A percentile compares a stretch with the other conserved stretches of the same genome.
Conservation (phyloP, 1,140 invertebrate species). For the Archivesica marissinica region DNA sequence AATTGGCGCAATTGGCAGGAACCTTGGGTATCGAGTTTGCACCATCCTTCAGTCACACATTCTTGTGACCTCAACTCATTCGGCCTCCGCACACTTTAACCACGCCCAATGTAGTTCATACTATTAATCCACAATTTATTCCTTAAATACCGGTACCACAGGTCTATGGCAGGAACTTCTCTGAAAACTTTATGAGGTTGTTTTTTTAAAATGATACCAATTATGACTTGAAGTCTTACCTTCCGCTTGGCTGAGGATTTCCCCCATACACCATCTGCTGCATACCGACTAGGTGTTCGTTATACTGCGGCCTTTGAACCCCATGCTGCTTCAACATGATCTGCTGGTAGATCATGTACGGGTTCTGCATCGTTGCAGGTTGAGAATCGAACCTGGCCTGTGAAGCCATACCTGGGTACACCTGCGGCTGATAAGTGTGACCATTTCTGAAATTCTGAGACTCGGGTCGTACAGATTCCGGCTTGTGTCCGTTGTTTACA, state of each 20-base stretch:
- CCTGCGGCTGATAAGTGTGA: neutral
- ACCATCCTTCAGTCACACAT: neutral
- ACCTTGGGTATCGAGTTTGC: neutral
- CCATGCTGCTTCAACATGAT: slow-evolving; percentile 50
- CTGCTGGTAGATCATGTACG: slow-evolving; percentile 30
- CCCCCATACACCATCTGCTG: slow-evolving; percentile 74
- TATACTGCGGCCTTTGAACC: slow-evolving; percentile 64
- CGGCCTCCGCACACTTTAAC: no score
- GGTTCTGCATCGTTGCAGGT: neutral
- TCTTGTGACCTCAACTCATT: no score
- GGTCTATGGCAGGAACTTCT: neutral
- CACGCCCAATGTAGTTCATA: no score
- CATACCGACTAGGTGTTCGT: slow-evolving; percentile 72
- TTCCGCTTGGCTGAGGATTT: slow-evolving; percentile 5
- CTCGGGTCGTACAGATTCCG: neutral
- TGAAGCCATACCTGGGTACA: neutral
- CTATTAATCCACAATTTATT: no score
- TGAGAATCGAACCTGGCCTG: slow-evolving; percentile 19
- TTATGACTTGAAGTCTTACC: neutral
- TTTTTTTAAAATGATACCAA: neutral
- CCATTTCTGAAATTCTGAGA: slow-evolving; percentile 26
- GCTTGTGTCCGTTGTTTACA: neutral
- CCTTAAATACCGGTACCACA: no score
- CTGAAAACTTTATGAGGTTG: neutral
- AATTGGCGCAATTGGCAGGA: neutral